Percentiles rank a stretch among this genome's conserved stretches.
phyloP scores from a whole-genome alignment of 2,113 vertebrate genomes.

The Chloropsis cyanopogon region DNA sequence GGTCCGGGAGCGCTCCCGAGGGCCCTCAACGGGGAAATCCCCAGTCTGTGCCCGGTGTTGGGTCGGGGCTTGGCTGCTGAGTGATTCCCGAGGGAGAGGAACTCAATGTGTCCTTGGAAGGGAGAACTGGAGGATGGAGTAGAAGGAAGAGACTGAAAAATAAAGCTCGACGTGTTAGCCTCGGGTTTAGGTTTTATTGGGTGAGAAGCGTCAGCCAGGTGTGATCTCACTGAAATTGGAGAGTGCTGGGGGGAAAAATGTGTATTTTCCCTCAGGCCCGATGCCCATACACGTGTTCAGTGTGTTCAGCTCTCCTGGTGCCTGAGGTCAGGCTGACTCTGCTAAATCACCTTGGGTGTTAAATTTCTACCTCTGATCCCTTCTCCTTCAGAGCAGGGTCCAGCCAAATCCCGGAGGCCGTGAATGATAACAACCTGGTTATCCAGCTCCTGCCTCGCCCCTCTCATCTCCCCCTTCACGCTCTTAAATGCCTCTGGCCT shows the following conservation, averaged over 20 bases:
- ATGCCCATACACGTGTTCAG: rapidly evolving
- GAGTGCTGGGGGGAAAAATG: rapidly evolving
- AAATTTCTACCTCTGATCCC: not conserved
- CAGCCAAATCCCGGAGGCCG: rapidly evolving
- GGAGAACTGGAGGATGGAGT: not conserved
- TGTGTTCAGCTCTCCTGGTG: not conserved
- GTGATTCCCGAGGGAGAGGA: not conserved
- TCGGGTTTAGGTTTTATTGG: not conserved
- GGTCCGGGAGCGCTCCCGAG: not conserved
- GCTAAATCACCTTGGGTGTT: not conserved
- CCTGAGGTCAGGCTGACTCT: rapidly evolving
- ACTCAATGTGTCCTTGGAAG: not conserved
- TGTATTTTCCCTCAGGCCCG: rapidly evolving
- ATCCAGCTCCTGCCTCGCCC: not conserved
- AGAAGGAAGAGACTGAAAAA: not conserved
- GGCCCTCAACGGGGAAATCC: rapidly evolving
- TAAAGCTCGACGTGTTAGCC: not conserved
- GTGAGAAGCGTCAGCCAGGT: not conserved
- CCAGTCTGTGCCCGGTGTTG: not conserved
- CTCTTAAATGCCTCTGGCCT: not conserved
- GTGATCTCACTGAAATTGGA: not conserved
- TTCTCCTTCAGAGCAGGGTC: not conserved
- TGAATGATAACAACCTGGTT: not conserved
- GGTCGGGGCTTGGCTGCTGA: not conserved
- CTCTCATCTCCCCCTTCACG: not conserved